Percentiles rank a stretch among this genome's conserved stretches.
These are phyloP conservation scores for Mimachlamys varia DNA, from an alignment of 2,888 invertebrate species.

Conservation along the genomic window DNA sequence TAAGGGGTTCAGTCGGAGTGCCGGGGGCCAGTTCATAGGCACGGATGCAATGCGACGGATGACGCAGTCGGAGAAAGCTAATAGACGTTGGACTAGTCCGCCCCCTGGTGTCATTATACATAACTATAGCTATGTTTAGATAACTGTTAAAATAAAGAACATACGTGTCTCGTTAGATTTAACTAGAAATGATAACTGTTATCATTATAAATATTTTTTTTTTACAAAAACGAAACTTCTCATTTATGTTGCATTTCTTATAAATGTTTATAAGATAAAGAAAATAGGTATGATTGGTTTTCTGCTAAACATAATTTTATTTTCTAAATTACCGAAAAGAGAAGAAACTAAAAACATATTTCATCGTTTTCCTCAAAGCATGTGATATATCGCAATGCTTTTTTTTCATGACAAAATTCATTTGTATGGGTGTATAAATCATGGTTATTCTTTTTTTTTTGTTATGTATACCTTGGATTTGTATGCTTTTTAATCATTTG, in stretches of 20 bases:
- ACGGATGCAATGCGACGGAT: constrained; percentile 37
- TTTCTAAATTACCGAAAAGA: no score
- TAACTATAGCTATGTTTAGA: constrained; percentile 53
- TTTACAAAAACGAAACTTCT: no score
- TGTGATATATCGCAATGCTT: not conserved
- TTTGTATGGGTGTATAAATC: constrained; percentile 5
- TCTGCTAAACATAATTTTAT: no score
- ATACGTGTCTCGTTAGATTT: not conserved
- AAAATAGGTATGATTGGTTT: no score
- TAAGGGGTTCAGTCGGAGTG: constrained; percentile 60
- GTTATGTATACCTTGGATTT: not conserved
- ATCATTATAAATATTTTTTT: not conserved
- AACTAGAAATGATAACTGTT: not conserved
- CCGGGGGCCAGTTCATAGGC: constrained; percentile 45
- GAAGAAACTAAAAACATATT: no score
- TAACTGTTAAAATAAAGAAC: not conserved
- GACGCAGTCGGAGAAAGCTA: constrained; percentile 43
- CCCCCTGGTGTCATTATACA: constrained; percentile 53
- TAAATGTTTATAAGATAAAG: no score
- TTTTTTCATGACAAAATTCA: constrained; percentile 37
- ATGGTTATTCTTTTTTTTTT: not conserved
- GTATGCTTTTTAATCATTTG: not conserved
- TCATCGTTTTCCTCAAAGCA: not conserved
- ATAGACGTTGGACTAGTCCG: constrained; percentile 45
- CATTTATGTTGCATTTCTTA: no score